A percentile compares a stretch with the other conserved stretches of the same genome.
Evolutionary conservation across 2,888 invertebrate genomes (phyloP).

Genomic region (Anthrax anthrax): DNA sequence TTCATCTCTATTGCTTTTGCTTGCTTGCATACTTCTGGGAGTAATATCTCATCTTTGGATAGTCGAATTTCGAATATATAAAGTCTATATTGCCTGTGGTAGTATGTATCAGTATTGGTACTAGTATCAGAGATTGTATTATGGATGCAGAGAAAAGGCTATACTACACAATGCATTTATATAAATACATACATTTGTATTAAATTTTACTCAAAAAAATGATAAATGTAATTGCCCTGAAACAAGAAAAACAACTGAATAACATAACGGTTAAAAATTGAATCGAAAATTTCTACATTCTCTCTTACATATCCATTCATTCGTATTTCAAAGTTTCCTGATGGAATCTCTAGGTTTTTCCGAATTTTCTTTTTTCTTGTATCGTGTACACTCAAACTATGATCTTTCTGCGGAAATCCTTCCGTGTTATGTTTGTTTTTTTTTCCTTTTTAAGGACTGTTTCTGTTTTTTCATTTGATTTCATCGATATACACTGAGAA

Average conservation of each 20-base stretch:
- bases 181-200: no score
- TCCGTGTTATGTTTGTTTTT: background rate
- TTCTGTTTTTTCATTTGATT: slow-evolving; percentile 4
- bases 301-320: background rate
- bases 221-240: background rate
- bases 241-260: background rate
- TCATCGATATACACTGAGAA: slow-evolving; percentile 4
- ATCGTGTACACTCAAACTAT: background rate
- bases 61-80: no score
- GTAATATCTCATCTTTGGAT: slow-evolving; percentile 4
- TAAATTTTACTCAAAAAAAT: no score
- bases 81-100: no score
- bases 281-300: background rate
- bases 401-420: background rate
- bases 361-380: background rate
- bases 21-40: slow-evolving; percentile 5
- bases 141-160: no score
- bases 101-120: no score
- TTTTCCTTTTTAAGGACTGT: background rate
- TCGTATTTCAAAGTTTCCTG: background rate
- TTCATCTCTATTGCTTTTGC: background rate
- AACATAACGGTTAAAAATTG: background rate
- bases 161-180: no score
- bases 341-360: background rate
- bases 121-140: no score